Evolutionary conservation across 2,888 invertebrate genomes (phyloP).

Genomic region (Ophion obscuratus): DNA sequence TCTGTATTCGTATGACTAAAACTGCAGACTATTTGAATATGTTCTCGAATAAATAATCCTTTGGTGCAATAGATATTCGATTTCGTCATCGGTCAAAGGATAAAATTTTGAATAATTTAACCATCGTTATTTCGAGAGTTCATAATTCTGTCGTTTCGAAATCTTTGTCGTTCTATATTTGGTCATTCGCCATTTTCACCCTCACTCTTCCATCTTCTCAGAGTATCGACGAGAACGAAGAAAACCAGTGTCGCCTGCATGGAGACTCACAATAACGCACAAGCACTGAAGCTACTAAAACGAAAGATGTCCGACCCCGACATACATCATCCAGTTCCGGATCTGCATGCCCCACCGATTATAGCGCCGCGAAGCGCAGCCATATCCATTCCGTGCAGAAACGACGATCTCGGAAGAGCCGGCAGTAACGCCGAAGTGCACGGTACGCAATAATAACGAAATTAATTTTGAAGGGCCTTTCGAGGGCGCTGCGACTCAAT

Average conservation of each 20-base stretch:
- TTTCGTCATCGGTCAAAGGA: no score
- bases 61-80: no score
- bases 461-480: neutral
- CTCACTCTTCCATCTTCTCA: neutral
- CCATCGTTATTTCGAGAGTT: no score
- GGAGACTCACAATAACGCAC: constrained; percentile 87
- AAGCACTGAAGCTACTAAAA: constrained; percentile 86
- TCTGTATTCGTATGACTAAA: no score
- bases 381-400: constrained; percentile 81
- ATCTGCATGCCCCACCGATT: constrained; percentile 78
- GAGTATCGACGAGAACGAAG: constrained; percentile 88
- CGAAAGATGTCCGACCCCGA: constrained; percentile 96
- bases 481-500: no score
- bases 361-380: constrained; percentile 80
- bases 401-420: constrained; percentile 73
- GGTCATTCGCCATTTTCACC: no score
- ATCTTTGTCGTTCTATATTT: no score
- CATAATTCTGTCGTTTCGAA: no score
- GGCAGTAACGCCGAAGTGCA: constrained; percentile 76
- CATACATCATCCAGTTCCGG: constrained; percentile 90
- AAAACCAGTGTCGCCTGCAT: constrained; percentile 91
- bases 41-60: no score
- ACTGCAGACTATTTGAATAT: no score
- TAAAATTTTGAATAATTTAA: no score
- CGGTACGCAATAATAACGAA: constrained; percentile 67